Evolutionary conservation across 2,888 invertebrate species (phyloP).

Genomic region (Norana najaformis): DNA sequence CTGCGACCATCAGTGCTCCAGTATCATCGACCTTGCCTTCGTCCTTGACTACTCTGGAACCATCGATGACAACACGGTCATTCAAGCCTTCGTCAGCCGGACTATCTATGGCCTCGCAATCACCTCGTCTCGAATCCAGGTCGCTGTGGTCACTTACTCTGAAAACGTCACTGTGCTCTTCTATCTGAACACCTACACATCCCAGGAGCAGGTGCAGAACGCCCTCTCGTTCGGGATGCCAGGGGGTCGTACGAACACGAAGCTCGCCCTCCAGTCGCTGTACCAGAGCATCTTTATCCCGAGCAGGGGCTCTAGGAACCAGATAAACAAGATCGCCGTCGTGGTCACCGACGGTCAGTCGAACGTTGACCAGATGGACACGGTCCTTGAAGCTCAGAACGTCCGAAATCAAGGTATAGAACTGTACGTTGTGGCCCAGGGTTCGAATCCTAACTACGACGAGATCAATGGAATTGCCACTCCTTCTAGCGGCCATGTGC

Average conservation of each 20-base stretch:
- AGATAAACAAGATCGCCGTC: conserved; percentile 48
- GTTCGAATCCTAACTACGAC: conserved; percentile 38
- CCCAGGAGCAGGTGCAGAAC: conserved; percentile 37
- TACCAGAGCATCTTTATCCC: conserved; percentile 32
- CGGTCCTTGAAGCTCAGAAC: conserved; percentile 51
- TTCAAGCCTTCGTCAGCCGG: conserved; percentile 54
- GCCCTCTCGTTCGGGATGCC: conserved; percentile 37
- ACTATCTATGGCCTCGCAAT: conserved; percentile 53
- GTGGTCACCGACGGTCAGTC: conserved; percentile 55
- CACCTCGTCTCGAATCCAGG: conserved; percentile 37
- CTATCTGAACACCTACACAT: conserved; percentile 15
- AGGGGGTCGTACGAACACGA: conserved; percentile 29
- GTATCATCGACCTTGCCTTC: conserved; percentile 49
- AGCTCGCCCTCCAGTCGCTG: conserved; percentile 37
- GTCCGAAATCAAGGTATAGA: conserved; percentile 26
- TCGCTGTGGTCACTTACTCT: conserved; percentile 60
- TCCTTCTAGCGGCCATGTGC: not conserved
- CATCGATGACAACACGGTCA: conserved; percentile 42
- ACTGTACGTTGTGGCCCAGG: conserved; percentile 41
- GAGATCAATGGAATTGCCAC: conserved; percentile 22
- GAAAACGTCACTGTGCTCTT: conserved; percentile 51
- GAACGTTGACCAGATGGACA: conserved; percentile 52
- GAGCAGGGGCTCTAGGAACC: not conserved
- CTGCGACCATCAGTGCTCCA: conserved; percentile 48
- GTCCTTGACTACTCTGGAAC: conserved; percentile 55